Evolutionary conservation across 2,797 vertebrate genomes (phyloP).

Genomic region (Scolopax bukidnonensis): DNA sequence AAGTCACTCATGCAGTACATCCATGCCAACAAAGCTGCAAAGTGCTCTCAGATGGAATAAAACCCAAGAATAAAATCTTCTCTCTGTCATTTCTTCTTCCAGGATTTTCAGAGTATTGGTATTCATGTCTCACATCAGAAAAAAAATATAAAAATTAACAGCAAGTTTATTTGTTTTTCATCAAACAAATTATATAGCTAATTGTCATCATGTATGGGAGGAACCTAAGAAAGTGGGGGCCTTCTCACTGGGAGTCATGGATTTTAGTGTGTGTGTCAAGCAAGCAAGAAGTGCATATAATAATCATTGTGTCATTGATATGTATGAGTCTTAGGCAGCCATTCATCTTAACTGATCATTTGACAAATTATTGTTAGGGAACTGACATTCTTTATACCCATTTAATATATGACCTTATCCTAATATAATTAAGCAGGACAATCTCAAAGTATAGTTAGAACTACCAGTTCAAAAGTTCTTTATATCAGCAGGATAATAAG

Average conservation of each 20-base stretch:
- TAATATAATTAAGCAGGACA: neutral
- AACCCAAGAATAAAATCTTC: neutral
- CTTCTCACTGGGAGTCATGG: neutral
- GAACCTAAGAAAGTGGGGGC: neutral
- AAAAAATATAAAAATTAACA: neutral
- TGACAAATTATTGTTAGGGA: neutral
- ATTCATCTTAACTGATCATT: neutral
- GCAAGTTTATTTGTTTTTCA: neutral
- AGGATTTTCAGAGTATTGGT: neutral
- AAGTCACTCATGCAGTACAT: slow-evolving; percentile 8
- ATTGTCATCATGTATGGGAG: neutral
- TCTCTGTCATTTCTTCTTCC: neutral
- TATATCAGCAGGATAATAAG: neutral
- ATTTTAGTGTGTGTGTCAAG: neutral
- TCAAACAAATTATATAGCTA: neutral
- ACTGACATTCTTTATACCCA: neutral
- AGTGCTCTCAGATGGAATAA: neutral
- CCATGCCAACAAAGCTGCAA: neutral
- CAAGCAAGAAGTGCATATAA: neutral
- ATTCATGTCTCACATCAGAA: neutral
- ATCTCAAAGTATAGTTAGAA: neutral
- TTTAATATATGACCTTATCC: neutral
- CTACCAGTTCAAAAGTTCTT: neutral
- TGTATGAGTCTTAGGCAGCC: neutral
- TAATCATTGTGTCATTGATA: neutral